Percentiles rank a stretch among this genome's conserved stretches.
phyloP scores from a whole-genome alignment of 2,888 invertebrate species.

The Clanis bilineata region DNA sequence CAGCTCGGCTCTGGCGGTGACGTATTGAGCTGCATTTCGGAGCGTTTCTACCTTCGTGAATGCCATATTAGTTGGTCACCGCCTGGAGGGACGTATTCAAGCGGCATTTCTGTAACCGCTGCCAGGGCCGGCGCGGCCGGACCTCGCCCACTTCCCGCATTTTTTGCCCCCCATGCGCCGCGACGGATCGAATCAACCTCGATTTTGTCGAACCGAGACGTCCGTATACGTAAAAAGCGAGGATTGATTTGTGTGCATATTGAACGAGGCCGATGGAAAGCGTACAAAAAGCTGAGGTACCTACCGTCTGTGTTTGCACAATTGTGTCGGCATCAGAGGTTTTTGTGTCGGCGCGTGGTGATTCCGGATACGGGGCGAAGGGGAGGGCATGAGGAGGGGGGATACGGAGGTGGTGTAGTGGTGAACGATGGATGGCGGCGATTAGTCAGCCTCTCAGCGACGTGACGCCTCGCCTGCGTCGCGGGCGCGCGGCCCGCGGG shows the following conservation, averaged over 20 bases:
- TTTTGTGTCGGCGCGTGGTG: neutral
- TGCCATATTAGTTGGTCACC: slow-evolving; percentile 2
- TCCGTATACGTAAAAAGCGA: neutral
- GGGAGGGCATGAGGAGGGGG: neutral
- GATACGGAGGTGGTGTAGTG: neutral
- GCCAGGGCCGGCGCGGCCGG: neutral
- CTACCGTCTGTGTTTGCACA: slow-evolving; percentile 5
- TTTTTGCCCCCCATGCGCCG: neutral
- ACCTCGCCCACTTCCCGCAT: neutral
- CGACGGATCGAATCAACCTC: neutral
- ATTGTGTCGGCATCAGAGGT: neutral
- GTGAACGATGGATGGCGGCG: slow-evolving; percentile 14
- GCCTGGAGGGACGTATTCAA: neutral
- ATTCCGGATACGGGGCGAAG: neutral
- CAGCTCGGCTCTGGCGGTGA: neutral
- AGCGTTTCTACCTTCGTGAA: slow-evolving; percentile 3
- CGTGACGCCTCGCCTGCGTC: neutral
- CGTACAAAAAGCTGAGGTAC: slow-evolving; percentile 5
- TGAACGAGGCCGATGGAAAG: slow-evolving; percentile 10
- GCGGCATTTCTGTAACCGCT: slow-evolving; percentile 3
- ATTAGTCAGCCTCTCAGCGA: slow-evolving; percentile 15
- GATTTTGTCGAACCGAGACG: neutral
- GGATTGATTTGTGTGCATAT: slow-evolving; percentile 4
- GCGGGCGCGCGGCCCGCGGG: neutral
- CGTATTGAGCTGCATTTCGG: neutral